Base-by-base conservation (phyloP, 2,888 invertebrate species). In the Cataglyphis livida region DNA sequence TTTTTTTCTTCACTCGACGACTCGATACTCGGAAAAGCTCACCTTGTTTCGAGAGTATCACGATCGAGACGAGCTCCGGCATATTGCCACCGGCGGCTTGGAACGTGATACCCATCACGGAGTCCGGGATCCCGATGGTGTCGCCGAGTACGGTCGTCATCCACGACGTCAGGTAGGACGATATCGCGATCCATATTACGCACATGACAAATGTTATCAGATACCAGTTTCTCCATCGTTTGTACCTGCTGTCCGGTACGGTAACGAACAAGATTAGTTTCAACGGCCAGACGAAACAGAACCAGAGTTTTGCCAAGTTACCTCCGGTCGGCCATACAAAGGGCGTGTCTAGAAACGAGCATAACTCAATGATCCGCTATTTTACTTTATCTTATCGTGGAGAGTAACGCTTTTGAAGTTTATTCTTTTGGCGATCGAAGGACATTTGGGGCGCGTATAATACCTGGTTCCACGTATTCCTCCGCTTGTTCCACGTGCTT, bases 131-230 rank as follows among this genome's bases (percentile, higher is more conserved):
- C 5, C 96, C 95, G 61, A 98, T 96, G 0, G 98, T 97, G 86
- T 96, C 96, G 41, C 98, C 98, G 87, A 98, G 96, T 4, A 97
- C 96, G 44, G 98, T 97, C 93, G 98, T 97, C 97, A 98, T 98
- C 99, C 99, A 99, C 0, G 98, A 97, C 38, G 98, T 97, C 76
- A 98, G 91, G 93, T 98, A 99, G 0, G 98, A 98, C 87, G 98
- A 97, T 0, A 95, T 94, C 2, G 98, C 98, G 86, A 99, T 98
- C 96, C 98, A 98, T 1, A 98, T 93, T 38, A 98, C 96, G 92
- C 98, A 98, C 96, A 98, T 97, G 21, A 98, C 87, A 93, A 99
- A 99, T 0, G 98, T 96, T 0, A 97, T 59, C 0, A 98, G 97
- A 93, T 97, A 98, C 86, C 96, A 95, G 71, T 95, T 96, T 28